Evolutionary conservation across 1,140 invertebrate species (phyloP), one percentile per base, ranked within the genome.

Genomic region (Zaprionus capensis): DNA sequence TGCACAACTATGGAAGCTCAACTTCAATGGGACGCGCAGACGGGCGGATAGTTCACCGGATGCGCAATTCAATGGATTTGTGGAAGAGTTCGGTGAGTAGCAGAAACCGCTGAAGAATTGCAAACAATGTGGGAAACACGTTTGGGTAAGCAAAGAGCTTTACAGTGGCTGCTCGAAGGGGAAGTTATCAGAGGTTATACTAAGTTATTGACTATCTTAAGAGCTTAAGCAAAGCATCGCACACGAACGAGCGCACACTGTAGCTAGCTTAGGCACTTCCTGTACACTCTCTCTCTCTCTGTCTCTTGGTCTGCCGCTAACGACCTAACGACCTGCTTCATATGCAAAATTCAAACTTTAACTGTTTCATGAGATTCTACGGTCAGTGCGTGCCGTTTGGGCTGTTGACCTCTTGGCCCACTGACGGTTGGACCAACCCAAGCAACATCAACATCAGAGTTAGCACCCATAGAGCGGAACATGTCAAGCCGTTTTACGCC

Each of bases 1-100:
- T 36, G 82, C 78, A 28, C 91, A 92, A 56, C 73, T 92, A 6
- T 92, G 91, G 91, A 92, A 92, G 62, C 68, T 92, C 1, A 84
- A 84, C 56, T 92, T 92, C 12, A 86, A 91, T 75, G 61, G 62
- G n/a, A 90, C 84, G 12, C 68, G 63, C 71, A 78, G 57, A 11
- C 49, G 53, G 6, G 68, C 11, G 14, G 44, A 28, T 41, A 74
- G 7, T 15, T 46, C 81, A n/a, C 71, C 81, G 63, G 81, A 90
- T 76, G 81, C 71, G 2, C 61, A 90, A n/a, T 90, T 81, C 59
- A 76, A 76, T 41, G 70, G 76, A 4, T 91, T 88, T 20, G 81
- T 92, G 11, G 78, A 91, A 41, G 73, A 80, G 3, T 92, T 83
- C 56, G 91, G 91, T 92, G 56, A 92, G 91, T 92, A 12, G 0